Base-by-base conservation (phyloP, 2,797 vertebrate genomes). In the Ctenopoma multispine region DNA sequence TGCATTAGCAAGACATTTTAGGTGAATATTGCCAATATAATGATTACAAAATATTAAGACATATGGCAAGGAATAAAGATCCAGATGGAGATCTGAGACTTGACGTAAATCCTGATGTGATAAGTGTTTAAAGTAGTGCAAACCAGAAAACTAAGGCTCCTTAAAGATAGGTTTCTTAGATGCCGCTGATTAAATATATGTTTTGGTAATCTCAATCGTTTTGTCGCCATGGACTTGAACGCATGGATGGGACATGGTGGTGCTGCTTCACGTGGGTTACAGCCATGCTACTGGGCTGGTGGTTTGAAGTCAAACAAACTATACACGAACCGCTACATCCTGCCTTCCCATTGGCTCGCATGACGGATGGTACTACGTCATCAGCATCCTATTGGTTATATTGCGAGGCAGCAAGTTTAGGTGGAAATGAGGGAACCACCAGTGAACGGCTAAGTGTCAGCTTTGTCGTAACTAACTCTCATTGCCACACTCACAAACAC, bases 241-340 rank as follows among this genome's bases (percentile, higher is more conserved):
- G 44, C 44, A 4, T 46, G 44, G n/a, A 20, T 4, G 44, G 9
- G 9, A n/a, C 17, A 11, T 5, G 20, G 8, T 2, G 11, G 20
- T 13, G 7, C 3, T 12, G 46, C 49, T 72, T 76, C 75, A 65
- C 75, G 61, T 70, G 72, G 64, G 40, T n/a, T 49, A 1, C 18
- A 7, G 38, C 54, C 48, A 5, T 12, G 38, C 70, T 40, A 18
- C 18, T 71, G 47, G 44, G 57, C 50, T 50, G 4, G 4, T 3
- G 4, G 18, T 80, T 77, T 47, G 11, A 43, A 66, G 79, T 88
- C 92, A 75, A 63, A 57, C 92, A 83, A 92, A 87, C 89, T 69
- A 77, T 61, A 14, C 41, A 1, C 24, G 0, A 56, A 2, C 21
- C 43, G 2, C 38, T 0, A 20, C 23, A n/a, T 41, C 8, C 72